Evolutionary conservation across 2,113 vertebrate genomes (phyloP), one percentile per base, ranked within the genome.

Genomic region (Rhinopithecus roxellana): DNA sequence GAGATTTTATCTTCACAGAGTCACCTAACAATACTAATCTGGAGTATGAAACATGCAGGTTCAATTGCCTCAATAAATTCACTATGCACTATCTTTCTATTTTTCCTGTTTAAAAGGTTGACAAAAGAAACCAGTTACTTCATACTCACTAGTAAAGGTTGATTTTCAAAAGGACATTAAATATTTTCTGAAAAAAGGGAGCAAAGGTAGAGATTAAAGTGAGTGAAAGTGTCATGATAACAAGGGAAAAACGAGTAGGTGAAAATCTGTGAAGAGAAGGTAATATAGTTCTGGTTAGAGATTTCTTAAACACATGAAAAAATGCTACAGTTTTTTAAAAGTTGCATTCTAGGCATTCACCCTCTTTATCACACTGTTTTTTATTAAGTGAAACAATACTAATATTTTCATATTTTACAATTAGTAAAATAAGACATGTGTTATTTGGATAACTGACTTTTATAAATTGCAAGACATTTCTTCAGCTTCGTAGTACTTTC

Each of bases 1-100:
- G 57, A 98, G 98, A 98, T 98, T 97, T 98, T 99, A 99, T 98
- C 98, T 98, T 97, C 87, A 95, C 70, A 97, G 61, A 70, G 97
- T 98, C 96, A 98, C 95, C 97, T 98, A 98, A 98, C 90, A 98
- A 96, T 97, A 97, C 97, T 98, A 98, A 98, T 98, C 98, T 86
- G 79, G 91, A 96, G 3, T 95, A 96, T 97, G 98, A 98, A 98
- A 95, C 95, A 98, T 1, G 0, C 70, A 98, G 85, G 94, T 98
- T 98, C 98, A 98, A 95, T 98, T 97, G 97, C 94, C 85, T 98
- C 96, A 97, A 97, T 98, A 97, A 98, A 97, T 98, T 95, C 50
- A 45, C 59, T 72, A 79, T 96, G 67, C 45, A 78, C 87, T 95
- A 30, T 96, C 88, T 20, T 17, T 92, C 96, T 97, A 83, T 64